phyloP scores from a whole-genome alignment of 2,113 vertebrate species.

The Ornithorhynchus anatinus region DNA sequence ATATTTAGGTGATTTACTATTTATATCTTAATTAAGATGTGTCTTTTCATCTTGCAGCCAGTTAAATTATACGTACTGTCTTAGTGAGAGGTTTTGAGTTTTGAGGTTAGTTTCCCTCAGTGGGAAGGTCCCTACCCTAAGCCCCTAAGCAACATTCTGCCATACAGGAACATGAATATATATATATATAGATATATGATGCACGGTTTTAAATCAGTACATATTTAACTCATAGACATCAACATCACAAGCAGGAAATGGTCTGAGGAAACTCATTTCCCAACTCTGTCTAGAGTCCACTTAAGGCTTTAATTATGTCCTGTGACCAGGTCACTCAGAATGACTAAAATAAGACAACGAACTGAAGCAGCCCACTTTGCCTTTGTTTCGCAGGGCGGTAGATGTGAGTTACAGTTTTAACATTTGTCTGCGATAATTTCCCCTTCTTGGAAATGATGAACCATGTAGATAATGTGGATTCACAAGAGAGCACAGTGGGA shows the following conservation, averaged over 20 bases:
- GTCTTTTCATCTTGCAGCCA: slow-evolving; percentile 66
- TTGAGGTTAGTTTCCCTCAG: slow-evolving; percentile 57
- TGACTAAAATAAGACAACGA: neutral
- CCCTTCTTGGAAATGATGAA: neutral
- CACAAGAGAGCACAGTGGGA: neutral
- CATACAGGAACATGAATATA: slow-evolving; percentile 1
- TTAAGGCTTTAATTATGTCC: slow-evolving; percentile 1
- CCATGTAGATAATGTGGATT: neutral
- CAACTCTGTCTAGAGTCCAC: neutral
- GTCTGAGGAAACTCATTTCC: neutral
- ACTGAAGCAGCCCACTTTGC: neutral
- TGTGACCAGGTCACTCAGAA: neutral
- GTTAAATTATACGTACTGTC: slow-evolving; percentile 64
- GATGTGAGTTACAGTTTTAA: neutral
- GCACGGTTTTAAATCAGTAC: neutral
- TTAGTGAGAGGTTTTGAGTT: slow-evolving; percentile 46
- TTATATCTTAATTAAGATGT: slow-evolving; percentile 77
- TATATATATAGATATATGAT: neutral
- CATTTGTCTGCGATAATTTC: neutral
- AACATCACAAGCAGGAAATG: neutral
- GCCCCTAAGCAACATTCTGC: slow-evolving; percentile 5
- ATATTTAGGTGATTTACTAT: slow-evolving; percentile 78
- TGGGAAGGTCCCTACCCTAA: slow-evolving; percentile 43
- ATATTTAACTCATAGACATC: neutral
- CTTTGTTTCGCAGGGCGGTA: neutral